Evolutionary conservation across 1,140 invertebrate species (phyloP), one percentile per base, ranked within the genome.

Genomic region (Dreissena rostriformis): DNA sequence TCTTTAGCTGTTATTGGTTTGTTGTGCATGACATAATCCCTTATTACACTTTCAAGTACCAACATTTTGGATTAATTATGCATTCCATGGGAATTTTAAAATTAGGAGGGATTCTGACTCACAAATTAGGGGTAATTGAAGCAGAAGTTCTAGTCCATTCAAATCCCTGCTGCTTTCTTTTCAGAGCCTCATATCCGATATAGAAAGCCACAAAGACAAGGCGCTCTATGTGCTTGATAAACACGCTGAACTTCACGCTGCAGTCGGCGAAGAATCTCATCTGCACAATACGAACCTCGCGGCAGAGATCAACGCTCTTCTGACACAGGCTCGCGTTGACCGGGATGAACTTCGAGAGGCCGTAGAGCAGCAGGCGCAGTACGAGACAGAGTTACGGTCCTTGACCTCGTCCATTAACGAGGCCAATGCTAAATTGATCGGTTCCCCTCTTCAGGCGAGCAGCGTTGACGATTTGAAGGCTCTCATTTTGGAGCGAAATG

Each of bases 401-500:
- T 79, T 93, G 63, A 88, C 89, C 26, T 76, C 74, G 15, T 98
- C 98, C 94, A 97, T 99, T 77, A 95, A 95, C 52, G 96, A 98
- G 88, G 97, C 97, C n/a, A 96, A 98, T 82, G 97, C 98, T 91
- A 98, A 98, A 94, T 95, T 99, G 72, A 77, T 90, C 26, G 90
- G 74, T 95, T 97, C 71, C 94, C 97, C 91, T 96, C 96, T 93
- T 96, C 97, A 63, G 96, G 96, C 86, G 96, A 97, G 94, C 94
- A 96, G 92, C 96, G 97, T 92, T 72, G 96, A 96, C 81, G 97
- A 98, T 90, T 95, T 96, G 89, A 97, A 98, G 88, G 96, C 96
- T 90, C 97, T 97, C 91, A 94, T 96, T 82, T 95, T 96, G 90
- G 97, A 98, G 92, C 97, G 98, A 95, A 97, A 97, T 96, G 98